Percentiles rank a stretch among this genome's conserved stretches.
These are phyloP conservation scores for Doryteuthis pealeii DNA, from an alignment of 1,140 invertebrate species.

Conservation along the genomic window DNA sequence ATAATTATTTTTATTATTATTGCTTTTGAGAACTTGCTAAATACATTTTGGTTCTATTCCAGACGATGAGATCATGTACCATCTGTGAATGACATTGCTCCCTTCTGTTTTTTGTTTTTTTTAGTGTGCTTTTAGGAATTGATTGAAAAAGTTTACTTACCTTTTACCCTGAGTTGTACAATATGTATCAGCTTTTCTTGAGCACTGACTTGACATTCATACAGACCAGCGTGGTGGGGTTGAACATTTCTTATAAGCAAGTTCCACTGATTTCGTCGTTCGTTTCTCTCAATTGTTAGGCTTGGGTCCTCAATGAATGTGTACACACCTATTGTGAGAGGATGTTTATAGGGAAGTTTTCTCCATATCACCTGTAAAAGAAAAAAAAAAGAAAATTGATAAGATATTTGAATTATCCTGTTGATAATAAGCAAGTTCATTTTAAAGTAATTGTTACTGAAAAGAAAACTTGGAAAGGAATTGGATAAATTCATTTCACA, in stretches of 20 bases:
- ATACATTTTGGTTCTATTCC: too few species aligned
- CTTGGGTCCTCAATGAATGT: constrained; percentile 19
- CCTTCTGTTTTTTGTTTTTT: too few species aligned
- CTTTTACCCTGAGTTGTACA: constrained; percentile 14
- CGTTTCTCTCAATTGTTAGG: constrained; percentile 19
- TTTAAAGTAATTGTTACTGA: too few species aligned
- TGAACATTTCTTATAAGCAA: constrained; percentile 20
- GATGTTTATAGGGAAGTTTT: constrained; percentile 14
- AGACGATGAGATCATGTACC: too few species aligned
- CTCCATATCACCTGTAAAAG: constrained; percentile 25
- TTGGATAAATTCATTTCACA: too few species aligned
- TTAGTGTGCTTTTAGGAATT: too few species aligned
- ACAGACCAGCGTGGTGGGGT: constrained; percentile 16
- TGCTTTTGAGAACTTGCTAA: too few species aligned
- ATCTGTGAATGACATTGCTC: too few species aligned
- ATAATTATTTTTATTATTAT: too few species aligned
- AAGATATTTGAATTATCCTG: too few species aligned
- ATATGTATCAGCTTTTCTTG: constrained; percentile 11
- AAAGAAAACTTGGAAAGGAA: too few species aligned
- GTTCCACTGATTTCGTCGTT: constrained; percentile 18
- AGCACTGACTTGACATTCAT: constrained; percentile 25
- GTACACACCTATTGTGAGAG: constrained; percentile 21
- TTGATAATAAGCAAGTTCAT: too few species aligned
- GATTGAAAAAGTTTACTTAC: background rate
- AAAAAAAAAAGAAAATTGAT: background rate